Evolutionary conservation across 2,113 vertebrate species (phyloP), one percentile per base, ranked within the genome.

Genomic region (Notothenia coriiceps): DNA sequence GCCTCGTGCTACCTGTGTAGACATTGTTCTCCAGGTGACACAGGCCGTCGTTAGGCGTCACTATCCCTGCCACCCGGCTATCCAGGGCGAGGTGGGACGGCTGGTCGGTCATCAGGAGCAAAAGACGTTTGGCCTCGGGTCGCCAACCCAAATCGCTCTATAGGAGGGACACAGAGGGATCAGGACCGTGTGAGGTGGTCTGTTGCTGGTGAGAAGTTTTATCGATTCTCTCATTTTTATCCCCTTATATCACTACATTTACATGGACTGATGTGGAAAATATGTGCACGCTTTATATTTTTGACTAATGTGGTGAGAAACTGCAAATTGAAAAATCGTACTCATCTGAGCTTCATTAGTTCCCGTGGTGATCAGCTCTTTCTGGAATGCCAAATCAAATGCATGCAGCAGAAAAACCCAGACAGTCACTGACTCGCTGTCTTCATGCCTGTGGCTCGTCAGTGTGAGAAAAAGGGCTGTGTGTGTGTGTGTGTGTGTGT

Each of bases 71-170:
- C 91, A 99, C 90, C 92, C 97, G 97, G 92, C 98, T 98, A 43
- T 99, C 98, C 80, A 99, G 95, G 14, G 98, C 97, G 60, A 99
- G 95, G 90, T 99, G 98, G 83, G 98, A 99, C 2, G 97, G 97
- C 92, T 99, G 97, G 93, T 99, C 98, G 1, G 98, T 99, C 98
- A 99, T 99, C 84, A 99, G 93, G 67, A 99, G 95, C 82, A 99
- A 93, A 55, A 99, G 94, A 66, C 95, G 95, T 74, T 98, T 99
- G 51, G 98, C 97, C 91, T 97, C 97, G 25, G 96, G 95, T 35
- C 98, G 92, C 98, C 98, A 99, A 60, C 98, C 98, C 82, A 99
- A 96, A 12, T 96, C 95, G 86, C 88, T 94, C 98, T 99, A 85
- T 68, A 33, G 35, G 12, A 57, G 25, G 82, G 12, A 70, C 6